These are phyloP conservation scores for Salarias fasciatus DNA, from an alignment of 2,797 vertebrate species.

Conservation along the genomic window DNA sequence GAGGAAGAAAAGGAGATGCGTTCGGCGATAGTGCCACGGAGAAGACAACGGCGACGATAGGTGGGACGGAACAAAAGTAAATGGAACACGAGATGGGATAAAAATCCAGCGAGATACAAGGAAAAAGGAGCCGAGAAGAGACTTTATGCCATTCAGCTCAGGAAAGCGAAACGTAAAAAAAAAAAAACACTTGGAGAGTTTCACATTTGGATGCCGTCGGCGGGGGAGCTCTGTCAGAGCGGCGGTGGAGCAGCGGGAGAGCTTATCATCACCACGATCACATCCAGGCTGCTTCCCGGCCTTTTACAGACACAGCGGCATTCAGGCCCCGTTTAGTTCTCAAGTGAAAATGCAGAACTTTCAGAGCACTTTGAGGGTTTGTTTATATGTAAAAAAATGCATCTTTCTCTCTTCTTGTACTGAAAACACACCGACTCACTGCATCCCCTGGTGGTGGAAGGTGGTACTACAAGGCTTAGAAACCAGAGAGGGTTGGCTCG, in stretches of 20 bases:
- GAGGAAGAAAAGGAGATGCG: slow-evolving; percentile 15
- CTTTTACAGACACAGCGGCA: slow-evolving; percentile 6
- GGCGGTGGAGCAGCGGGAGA: slow-evolving; percentile 21
- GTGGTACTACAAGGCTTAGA: too few relatives aligned
- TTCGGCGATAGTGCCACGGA: slow-evolving; percentile 10
- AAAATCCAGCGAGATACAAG: not conserved
- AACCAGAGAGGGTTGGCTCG: too few relatives aligned
- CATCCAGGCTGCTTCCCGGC: slow-evolving; percentile 1
- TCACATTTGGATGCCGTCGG: slow-evolving; percentile 23
- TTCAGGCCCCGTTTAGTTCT: slow-evolving; percentile 15
- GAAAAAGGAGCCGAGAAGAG: slow-evolving; percentile 1
- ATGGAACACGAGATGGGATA: slow-evolving; percentile 5
- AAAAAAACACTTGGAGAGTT: not conserved
- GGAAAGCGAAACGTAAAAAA: slow-evolving; percentile 21
- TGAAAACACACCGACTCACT: too few relatives aligned
- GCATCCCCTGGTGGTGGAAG: too few relatives aligned
- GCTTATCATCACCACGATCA: slow-evolving; percentile 3
- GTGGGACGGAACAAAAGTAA: slow-evolving; percentile 22
- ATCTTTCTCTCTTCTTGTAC: too few relatives aligned
- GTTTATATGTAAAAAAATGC: too few relatives aligned
- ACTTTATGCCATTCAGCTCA: slow-evolving; percentile 14
- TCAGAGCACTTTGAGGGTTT: too few relatives aligned
- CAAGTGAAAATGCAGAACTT: too few relatives aligned
- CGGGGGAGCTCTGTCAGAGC: slow-evolving; percentile 7
- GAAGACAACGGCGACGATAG: slow-evolving; percentile 15